Evolutionary conservation across 1,140 invertebrate species (phyloP), one percentile per base, ranked within the genome.

Genomic region (Leucophenga varia): DNA sequence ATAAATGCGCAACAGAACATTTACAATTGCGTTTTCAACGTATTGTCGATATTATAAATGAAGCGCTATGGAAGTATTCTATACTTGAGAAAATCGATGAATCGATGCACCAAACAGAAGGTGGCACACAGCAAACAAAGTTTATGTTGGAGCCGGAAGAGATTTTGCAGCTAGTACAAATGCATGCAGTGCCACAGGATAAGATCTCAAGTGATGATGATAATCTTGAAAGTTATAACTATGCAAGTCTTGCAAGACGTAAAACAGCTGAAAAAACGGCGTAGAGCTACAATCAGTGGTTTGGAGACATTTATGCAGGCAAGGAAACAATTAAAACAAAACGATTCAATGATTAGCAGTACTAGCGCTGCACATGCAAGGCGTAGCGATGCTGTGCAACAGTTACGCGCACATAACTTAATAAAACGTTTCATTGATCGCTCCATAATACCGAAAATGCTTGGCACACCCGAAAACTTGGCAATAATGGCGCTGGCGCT

Each of bases 131-230:
- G 7, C n/a, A 42, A n/a, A 12, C 31, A 8, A 34, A 30, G 5
- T 41, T 41, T 22, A n/a, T 34, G 2, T 30, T 73, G 8, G 70
- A 64, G 14, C 54, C 60, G 10, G 61, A 73, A 19, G 60, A 71
- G 25, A 36, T 73, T 16, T 20, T 63, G 5, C 64, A 69, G 37
- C 16, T 72, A 13, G 54, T 72, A 2, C 65, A 69, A 32, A 21
- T 61, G n/a, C 65, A 74, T 19, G 46, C 50, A 12, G 47, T 64
- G 6, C 16, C 40, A 5, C 37, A 37, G 2, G 68, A 74, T 14
- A 71, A 67, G 22, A 47, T 55, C 10, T 72, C 64, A 9, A 74
- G 72, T 34, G 72, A 74, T 38, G 72, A 74, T 36, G 72, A 74
- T 21, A 68, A 55, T 31, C 55, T 61, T 1, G 64, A 74, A 17